Base-by-base conservation (phyloP, 2,888 invertebrate species). In the Drosophila mimica region DNA sequence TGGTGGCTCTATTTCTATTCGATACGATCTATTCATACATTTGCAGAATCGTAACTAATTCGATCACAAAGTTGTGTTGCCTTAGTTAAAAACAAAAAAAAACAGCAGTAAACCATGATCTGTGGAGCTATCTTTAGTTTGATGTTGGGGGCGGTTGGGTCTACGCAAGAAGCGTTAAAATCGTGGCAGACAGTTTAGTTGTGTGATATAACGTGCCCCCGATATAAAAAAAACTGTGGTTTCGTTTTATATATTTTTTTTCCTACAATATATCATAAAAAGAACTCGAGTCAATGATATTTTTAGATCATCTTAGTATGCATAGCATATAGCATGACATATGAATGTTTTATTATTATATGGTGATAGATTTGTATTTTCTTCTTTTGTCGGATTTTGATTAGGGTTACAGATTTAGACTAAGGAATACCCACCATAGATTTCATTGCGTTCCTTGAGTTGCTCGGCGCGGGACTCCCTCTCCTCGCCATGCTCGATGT, bases 401-500 rank as follows among this genome's bases (percentile, higher is more conserved):
- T 40, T 43, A 20, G 13, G 20, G 2, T 59, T 28, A 51, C 17
- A 9, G 20, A n/a, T 6, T 20, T 6, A n/a, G 20, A 15, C 2
- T 15, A 25, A 34, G n/a, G 25, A 31, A 5, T 53, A 71, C 88
- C 69, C 94, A 96, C 96, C 95, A 94, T 96, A 95, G 89, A 96
- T 96, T 93, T 95, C 95, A 85, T 94, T 94, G 89, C 96, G 94
- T 92, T 96, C 95, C 81, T 94, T 93, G 83, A 94, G 94, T 66
- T 95, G 95, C 81, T 94, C 93, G 60, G 93, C 93, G 57, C 95
- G 94, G 76, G 94, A 94, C 74, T 94, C 93, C 58, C 94, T 93
- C 93, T 97, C 97, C 86, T 96, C 93, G 38, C 94, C 95, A 88
- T 96, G 95, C 93, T 98, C 97, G 83, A 97, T 96, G 90, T 96